A percentile compares a stretch with the other conserved stretches of the same genome.
Conservation (phyloP, 35 echinoderm and acorn worm genomes). For the Lytechinus variegatus region DNA sequence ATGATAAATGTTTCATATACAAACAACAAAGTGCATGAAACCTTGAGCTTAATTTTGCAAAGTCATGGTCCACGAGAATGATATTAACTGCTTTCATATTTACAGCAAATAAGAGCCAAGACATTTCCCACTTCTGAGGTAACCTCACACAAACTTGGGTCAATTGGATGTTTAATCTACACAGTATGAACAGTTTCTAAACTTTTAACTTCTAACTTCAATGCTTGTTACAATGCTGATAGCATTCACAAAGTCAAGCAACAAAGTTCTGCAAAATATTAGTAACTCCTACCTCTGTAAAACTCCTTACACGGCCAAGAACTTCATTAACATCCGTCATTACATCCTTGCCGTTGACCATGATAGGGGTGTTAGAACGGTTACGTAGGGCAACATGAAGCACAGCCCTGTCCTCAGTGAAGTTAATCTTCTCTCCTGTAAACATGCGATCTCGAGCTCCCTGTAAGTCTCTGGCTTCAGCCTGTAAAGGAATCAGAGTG, state of each 20-base stretch:
- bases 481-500: slow-evolving; percentile 38
- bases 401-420: slow-evolving; percentile 90
- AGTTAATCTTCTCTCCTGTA: slow-evolving; percentile 97
- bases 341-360: slow-evolving; percentile 84
- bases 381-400: slow-evolving; percentile 91
- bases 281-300: slow-evolving; percentile 72
- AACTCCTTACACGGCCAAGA: slow-evolving; percentile 72
- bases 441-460: slow-evolving; percentile 85
- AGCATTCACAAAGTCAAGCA: no score
- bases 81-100: no score
- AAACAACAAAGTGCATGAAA: no score
- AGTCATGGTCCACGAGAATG: no score
- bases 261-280: neutral
- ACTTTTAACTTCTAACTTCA: neutral
- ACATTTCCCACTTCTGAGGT: no score
- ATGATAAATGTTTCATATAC: no score
- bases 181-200: no score
- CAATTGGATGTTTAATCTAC: no score
- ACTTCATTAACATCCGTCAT: slow-evolving; percentile 91
- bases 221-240: neutral
- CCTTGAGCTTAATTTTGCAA: no score
- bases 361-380: slow-evolving; percentile 87
- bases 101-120: no score
- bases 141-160: no score
- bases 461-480: slow-evolving; percentile 68